phyloP scores from a whole-genome alignment of 2,797 vertebrate genomes.

The Chelidonichthys spinosus region DNA sequence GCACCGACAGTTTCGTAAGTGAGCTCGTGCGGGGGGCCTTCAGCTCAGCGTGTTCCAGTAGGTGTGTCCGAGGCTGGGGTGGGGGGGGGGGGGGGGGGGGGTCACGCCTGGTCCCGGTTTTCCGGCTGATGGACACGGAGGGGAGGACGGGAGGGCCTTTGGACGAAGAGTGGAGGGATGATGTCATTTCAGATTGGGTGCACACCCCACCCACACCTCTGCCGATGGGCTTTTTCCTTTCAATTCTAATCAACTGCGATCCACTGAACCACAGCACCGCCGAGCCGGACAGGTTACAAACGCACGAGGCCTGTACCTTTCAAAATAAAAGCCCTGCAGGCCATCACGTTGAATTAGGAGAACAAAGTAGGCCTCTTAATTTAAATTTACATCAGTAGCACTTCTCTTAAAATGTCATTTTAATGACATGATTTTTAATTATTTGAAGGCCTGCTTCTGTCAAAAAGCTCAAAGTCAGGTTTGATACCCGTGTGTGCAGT shows the following conservation, averaged over 20 bases:
- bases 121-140: constrained; percentile 35
- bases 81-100: constrained; percentile 44
- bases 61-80: constrained; percentile 54
- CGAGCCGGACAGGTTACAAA: constrained; percentile 6
- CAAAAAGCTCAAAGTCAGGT: not conserved
- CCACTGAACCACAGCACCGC: constrained; percentile 40
- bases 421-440: not conserved
- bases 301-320: constrained; percentile 42
- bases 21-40: constrained; percentile 60
- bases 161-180: constrained; percentile 43
- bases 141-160: not conserved
- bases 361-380: not conserved
- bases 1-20: constrained; percentile 96
- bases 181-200: constrained; percentile 69
- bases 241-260: constrained; percentile 41
- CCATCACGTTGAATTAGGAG: not conserved
- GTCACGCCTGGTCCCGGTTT: constrained; percentile 54
- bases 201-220: constrained; percentile 7
- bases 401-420: not conserved
- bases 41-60: constrained; percentile 27
- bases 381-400: not conserved
- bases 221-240: constrained; percentile 16
- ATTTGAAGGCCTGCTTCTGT: not conserved
- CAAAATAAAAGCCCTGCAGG: constrained; percentile 55
- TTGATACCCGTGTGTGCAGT: not conserved